phyloP scores from a whole-genome alignment of 2,797 vertebrate genomes.

The Moxostoma hubbsi region DNA sequence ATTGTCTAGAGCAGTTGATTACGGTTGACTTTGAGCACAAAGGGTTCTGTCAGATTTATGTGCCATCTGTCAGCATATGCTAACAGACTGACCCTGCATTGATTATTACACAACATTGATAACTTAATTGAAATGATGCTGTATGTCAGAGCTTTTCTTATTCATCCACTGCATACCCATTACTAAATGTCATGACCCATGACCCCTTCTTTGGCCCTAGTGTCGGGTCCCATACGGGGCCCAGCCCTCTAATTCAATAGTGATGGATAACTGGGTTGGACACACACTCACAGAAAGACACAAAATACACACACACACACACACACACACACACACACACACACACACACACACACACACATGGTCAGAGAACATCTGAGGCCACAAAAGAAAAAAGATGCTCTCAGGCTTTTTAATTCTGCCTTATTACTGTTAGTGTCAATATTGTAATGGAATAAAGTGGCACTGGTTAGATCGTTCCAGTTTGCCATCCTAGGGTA shows the following conservation, averaged over 20 bases:
- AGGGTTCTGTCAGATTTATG: conserved; percentile 17
- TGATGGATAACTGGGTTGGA: conserved; percentile 53
- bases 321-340: conserved; percentile 11
- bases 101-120: conserved; percentile 74
- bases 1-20: conserved; percentile 26
- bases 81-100: conserved; percentile 70
- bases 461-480: conserved; percentile 52
- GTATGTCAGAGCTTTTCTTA: conserved; percentile 49
- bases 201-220: conserved; percentile 56
- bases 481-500: conserved; percentile 43
- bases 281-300: conserved; percentile 18
- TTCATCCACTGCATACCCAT: conserved; percentile 62
- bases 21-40: conserved; percentile 33
- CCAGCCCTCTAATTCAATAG: conserved; percentile 71
- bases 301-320: neutral
- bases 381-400: conserved; percentile 46
- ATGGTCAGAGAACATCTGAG: conserved; percentile 56
- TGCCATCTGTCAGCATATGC: conserved; percentile 72
- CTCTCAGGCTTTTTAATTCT: conserved; percentile 69
- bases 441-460: conserved; percentile 78
- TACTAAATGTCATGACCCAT: conserved; percentile 69
- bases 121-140: conserved; percentile 74
- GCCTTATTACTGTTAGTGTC: conserved; percentile 68
- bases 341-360: neutral
- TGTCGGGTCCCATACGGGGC: conserved; percentile 55